Conservation (phyloP, 2,797 vertebrate genomes). For the Pangasius sanitwongsei region DNA sequence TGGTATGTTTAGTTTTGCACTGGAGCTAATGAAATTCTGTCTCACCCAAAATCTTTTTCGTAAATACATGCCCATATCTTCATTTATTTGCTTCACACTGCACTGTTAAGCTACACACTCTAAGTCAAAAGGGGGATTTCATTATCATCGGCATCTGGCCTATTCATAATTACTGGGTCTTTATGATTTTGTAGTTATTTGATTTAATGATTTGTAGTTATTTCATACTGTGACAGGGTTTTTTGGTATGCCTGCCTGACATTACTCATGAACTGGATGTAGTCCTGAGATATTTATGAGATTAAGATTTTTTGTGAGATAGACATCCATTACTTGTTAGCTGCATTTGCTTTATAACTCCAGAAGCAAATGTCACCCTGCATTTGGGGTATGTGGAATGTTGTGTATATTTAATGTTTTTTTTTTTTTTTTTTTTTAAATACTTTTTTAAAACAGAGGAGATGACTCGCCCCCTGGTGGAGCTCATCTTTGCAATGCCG, state of each 20-base stretch:
- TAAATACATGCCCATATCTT: not conserved
- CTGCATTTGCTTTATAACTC: not conserved
- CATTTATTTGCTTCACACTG: not conserved
- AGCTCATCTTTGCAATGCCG: not conserved
- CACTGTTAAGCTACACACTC: not conserved
- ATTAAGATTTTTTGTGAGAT: not conserved
- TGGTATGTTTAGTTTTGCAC: not conserved
- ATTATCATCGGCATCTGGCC: not conserved
- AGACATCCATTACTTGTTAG: not conserved
- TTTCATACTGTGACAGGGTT: not conserved
- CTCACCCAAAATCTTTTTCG: not conserved
- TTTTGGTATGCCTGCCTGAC: not conserved
- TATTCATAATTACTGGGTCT: not conserved
- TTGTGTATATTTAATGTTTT: not conserved
- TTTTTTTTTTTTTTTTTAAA: too few species aligned
- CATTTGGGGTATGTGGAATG: not conserved
- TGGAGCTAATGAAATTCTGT: not conserved
- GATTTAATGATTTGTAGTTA: not conserved
- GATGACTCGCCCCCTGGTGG: not conserved
- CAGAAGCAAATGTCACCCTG: not conserved
- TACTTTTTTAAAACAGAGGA: not conserved
- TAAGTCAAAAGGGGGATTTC: not conserved
- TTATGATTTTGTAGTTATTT: not conserved
- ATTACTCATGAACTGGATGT: not conserved
- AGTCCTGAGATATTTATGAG: not conserved